Conservation (phyloP, 2,888 invertebrate genomes). For the Scaptomyza reducta region DNA sequence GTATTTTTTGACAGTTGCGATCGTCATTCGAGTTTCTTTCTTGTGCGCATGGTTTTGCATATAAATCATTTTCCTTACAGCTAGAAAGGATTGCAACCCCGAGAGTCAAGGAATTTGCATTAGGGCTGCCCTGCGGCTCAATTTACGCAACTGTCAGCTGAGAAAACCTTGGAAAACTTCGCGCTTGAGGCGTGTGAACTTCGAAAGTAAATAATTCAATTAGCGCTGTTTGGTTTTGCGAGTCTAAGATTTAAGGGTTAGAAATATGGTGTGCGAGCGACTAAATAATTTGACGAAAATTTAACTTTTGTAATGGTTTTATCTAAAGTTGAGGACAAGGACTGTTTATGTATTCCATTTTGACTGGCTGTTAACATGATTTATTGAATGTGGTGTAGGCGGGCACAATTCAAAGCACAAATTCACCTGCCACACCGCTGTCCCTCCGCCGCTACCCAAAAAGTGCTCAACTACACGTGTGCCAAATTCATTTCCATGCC, state of each 20-base stretch:
- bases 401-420: conserved; percentile 32
- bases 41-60: conserved; percentile 50
- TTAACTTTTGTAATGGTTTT: conserved; percentile 22
- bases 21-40: conserved; percentile 46
- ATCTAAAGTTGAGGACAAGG: conserved; percentile 20
- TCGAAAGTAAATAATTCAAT: conserved; percentile 44
- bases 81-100: conserved; percentile 63
- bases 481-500: conserved; percentile 78
- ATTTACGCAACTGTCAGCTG: conserved; percentile 22
- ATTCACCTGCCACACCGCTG: conserved; percentile 32
- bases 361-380: conserved; percentile 76
- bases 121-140: conserved; percentile 35
- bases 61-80: conserved; percentile 73
- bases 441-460: conserved; percentile 1
- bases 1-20: conserved; percentile 31
- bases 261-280: background rate
- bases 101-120: conserved; percentile 74
- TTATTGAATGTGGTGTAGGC: conserved; percentile 70
- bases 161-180: conserved; percentile 15
- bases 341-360: conserved; percentile 61
- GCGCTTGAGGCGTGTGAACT: conserved; percentile 45
- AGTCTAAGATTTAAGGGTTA: background rate
- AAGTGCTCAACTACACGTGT: conserved; percentile 77
- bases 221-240: conserved; percentile 20
- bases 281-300: conserved; percentile 5